Evolutionary conservation across 2,113 vertebrate genomes (phyloP), one percentile per base, ranked within the genome.

Genomic region (Coregonus clupeaformis): DNA sequence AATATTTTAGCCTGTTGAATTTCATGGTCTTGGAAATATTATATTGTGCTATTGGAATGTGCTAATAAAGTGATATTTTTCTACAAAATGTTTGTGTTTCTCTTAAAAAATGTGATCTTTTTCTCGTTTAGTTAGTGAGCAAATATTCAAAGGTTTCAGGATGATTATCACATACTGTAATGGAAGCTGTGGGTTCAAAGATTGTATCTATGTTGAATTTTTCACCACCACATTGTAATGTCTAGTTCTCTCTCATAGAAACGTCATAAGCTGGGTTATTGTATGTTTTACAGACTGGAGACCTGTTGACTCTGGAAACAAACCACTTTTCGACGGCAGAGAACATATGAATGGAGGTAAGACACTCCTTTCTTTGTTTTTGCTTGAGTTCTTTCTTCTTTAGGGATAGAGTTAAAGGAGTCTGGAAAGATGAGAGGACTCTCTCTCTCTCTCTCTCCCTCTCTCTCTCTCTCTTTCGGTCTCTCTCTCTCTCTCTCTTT

Each of bases 41-140:
- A 93, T 95, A 94, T 92, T 96, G 94, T 96, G 91, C 93, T 42
- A 42, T 42, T 30, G 94, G 95, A 97, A 97, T 96, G 95, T 97
- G 95, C 96, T 94, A 98, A 98, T 98, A 55, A 93, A 71, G 94
- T 93, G 80, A 94, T 98, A 97, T 99, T 99, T 98, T 98, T 97
- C 91, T 97, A 97, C 9, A 90, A 82, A 69, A 87, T 89, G 91
- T 76, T 81, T 85, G 27, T 9, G 59, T 29, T 65, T 29, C 14
- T 65, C 27, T 16, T 42, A 11, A n/a, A n/a, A n/a, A n/a, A n/a
- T n/a, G n/a, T n/a, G n/a, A n/a, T n/a, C n/a, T n/a, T n/a, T n/a
- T n/a, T n/a, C n/a, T n/a, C n/a, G n/a, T 14, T 71, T 42, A n/a
- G 59, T 20, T 55, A 20, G 7, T 11, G 7, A 42, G 2, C 2